phyloP scores from a whole-genome alignment of 1,140 invertebrate species.

The Hyles vespertilio region DNA sequence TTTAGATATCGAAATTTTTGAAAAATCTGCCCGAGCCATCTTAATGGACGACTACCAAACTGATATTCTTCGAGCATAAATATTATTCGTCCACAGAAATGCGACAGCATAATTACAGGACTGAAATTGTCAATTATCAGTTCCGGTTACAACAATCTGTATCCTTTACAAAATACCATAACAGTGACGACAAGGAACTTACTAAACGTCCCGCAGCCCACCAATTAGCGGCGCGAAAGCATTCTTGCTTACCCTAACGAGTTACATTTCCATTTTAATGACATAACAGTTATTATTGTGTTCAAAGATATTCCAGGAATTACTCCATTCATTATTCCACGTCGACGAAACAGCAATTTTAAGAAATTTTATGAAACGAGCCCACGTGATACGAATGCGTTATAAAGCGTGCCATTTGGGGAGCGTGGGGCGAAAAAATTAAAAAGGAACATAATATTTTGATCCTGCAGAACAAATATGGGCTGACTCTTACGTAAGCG shows the following conservation, averaged over 20 bases:
- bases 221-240: conserved; percentile 5
- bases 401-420: conserved; percentile 16
- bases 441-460: conserved; percentile 42
- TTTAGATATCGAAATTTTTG: too few relatives aligned
- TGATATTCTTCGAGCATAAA: too few relatives aligned
- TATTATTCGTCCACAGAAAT: too few relatives aligned
- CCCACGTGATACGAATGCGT: conserved; percentile 45
- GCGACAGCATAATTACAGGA: too few relatives aligned
- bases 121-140: too few relatives aligned
- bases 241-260: conserved; percentile 1
- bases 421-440: conserved; percentile 27
- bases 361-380: conserved; percentile 52
- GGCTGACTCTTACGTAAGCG: conserved; percentile 22
- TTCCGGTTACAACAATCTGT: too few relatives aligned
- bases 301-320: conserved; percentile 2
- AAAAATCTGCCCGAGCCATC: too few relatives aligned
- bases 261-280: neutral
- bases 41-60: too few relatives aligned
- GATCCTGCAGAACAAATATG: conserved; percentile 22
- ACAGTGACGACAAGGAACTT: neutral
- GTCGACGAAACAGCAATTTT: conserved; percentile 37
- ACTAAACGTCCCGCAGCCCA: neutral
- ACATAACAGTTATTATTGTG: too few relatives aligned
- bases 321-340: conserved; percentile 12
- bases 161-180: too few relatives aligned